Evolutionary conservation across 2,113 vertebrate genomes (phyloP), one percentile per base, ranked within the genome.

Genomic region (Lota lota): DNA sequence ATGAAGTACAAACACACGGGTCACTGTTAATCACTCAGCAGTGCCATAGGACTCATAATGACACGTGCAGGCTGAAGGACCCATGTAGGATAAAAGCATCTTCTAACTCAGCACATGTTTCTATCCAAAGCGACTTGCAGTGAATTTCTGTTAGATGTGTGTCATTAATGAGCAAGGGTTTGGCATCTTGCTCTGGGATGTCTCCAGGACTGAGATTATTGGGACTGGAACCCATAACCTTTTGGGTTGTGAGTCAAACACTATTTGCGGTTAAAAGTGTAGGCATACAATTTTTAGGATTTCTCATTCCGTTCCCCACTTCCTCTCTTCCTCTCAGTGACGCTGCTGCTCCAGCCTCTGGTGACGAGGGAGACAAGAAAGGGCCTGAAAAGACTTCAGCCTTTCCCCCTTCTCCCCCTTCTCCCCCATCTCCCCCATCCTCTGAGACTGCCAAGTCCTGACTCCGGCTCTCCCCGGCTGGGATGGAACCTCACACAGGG

Each of bases 351-450:
- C 78, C 87, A 19, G 80, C 59, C 0, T 71, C 81, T 4, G 28
- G 80, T 33, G 92, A 91, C 10, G 81, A 84, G 11, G 77, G 81
- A 0, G 89, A 91, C 57, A 88, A 77, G 54, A 75, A 75, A 73
- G 91, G 89, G 33, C 87, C 63, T 28, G 89, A 90, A 73, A 82
- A 70, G 65, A 75, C 85, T 19, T 86, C 80, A 14, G 67, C 67
- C 0, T 83, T 87, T 22, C 82, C 88, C 0, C 79, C 87, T 7
- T 56, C 21, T 24, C 21, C 61, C 2, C 40, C 68, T 5, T 56
- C 70, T 4, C 82, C 89, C 4, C 58, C 20, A 18, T 17, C 54
- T n/a, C 33, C 40, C 22, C 53, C 24, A 12, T 74, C 68, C 28
- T 82, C 75, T 0, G 72, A 24, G 14, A 10, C 64, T 1, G 66